phyloP scores from a whole-genome alignment of 2,797 vertebrate species.

The Hephaestus fuliginosus region DNA sequence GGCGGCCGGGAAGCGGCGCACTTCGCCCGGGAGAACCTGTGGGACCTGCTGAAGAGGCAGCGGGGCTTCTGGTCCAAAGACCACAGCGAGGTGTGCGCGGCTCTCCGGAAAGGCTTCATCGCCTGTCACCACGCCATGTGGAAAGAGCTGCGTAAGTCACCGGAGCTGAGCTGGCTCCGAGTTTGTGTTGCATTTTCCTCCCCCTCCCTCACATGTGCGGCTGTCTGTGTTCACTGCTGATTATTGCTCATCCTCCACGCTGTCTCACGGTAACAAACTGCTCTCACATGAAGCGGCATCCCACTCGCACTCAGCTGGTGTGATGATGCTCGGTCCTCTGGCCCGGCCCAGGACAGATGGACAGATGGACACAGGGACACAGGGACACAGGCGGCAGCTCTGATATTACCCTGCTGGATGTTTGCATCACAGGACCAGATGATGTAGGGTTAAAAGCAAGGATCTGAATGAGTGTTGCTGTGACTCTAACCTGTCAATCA shows the following conservation, averaged over 20 bases:
- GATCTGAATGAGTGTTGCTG: no score
- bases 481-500: not conserved
- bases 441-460: not conserved
- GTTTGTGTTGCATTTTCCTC: no score
- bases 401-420: not conserved
- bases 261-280: not conserved
- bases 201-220: no score
- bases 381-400: not conserved
- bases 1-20: conserved; percentile 94
- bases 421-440: not conserved
- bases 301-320: conserved; percentile 21
- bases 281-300: conserved; percentile 40
- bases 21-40: conserved; percentile 92
- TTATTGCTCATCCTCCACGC: not conserved
- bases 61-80: conserved; percentile 91
- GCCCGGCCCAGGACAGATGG: not conserved
- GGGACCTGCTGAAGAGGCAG: conserved; percentile 91
- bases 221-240: not conserved
- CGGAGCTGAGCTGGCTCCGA: not conserved
- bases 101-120: conserved; percentile 96
- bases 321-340: conserved; percentile 14
- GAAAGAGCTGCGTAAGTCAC: conserved; percentile 96
- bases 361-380: conserved; percentile 27
- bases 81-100: conserved; percentile 92
- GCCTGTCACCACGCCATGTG: conserved; percentile 98